Base-by-base conservation (phyloP, 2,797 vertebrate genomes). In the Anomalospiza imberbis region DNA sequence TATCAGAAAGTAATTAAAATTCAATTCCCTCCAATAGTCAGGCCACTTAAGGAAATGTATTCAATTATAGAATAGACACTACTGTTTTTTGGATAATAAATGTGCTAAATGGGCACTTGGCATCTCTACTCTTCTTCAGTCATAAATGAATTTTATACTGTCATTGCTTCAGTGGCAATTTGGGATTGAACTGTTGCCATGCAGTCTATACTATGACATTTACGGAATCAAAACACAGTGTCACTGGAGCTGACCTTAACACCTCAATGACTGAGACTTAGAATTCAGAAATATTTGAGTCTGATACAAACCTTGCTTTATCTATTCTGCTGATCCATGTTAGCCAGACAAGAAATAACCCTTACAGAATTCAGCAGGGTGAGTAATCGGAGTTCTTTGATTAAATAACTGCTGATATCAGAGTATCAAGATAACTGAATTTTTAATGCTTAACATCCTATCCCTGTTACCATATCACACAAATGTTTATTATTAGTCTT, bases 1-100 rank as follows among this genome's bases (percentile, higher is more conserved):
- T 87, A 9, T 89, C 29, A 82, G 72, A 63, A 85, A 87, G 38
- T 70, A 63, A 77, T 93, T 95, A 82, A 87, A 85, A 91, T 44
- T 50, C 19, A 85, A 84, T 89, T 82, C 29, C 10, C 9, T 82
- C 22, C 44, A 13, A 15, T 34, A 44, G 9, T 18, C 26, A 82
- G 66, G 48, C 74, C 67, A 80, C 47, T 74, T 80, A 68, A 47
- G 87, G 68, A 67, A 83, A 93, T 47, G 11, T 13, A 65, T 85
- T 67, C 26, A 74, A 7, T 77, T 22, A 32, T 5, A 11, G 42
- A 71, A 57, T 6, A 4, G 13, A 29, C 36, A 47, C 32, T 8
- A 45, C 7, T n/a, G 2, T 2, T 68, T 65, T 85, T 71, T 54
- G 1, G 5, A 20, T 73, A 74, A 65, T 24, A 63, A 67, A 79